phyloP scores from a whole-genome alignment of 2,888 invertebrate genomes.

The Perithous albicinctus region DNA sequence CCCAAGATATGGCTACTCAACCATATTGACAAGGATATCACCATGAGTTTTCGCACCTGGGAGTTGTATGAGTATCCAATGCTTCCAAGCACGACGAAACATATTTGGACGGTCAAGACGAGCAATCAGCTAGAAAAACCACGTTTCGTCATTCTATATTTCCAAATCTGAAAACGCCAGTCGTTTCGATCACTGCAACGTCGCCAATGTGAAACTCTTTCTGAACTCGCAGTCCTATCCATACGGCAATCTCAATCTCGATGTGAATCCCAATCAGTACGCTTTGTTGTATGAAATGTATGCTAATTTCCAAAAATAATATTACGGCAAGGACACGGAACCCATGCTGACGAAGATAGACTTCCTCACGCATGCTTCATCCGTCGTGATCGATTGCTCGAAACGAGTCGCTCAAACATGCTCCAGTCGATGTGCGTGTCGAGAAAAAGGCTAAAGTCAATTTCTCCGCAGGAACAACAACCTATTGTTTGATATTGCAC shows the following conservation, averaged over 20 bases:
- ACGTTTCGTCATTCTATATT: constrained; percentile 80
- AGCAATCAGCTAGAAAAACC: too few relatives aligned
- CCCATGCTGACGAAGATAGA: too few relatives aligned
- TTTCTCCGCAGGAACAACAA: constrained; percentile 4
- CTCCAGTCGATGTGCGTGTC: constrained; percentile 10
- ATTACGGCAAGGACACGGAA: constrained; percentile 33
- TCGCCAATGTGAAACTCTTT: constrained; percentile 80
- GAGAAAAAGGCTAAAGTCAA: background rate
- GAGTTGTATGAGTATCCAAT: too few relatives aligned
- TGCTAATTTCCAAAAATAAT: constrained; percentile 64
- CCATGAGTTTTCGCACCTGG: constrained; percentile 78
- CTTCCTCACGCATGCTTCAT: too few relatives aligned
- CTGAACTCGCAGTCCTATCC: too few relatives aligned
- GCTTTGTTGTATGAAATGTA: constrained; percentile 74
- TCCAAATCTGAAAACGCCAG: constrained; percentile 72
- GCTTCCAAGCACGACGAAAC: too few relatives aligned
- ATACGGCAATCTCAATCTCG: constrained; percentile 75
- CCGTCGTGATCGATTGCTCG: too few relatives aligned
- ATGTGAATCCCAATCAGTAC: constrained; percentile 40
- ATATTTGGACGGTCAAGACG: too few relatives aligned
- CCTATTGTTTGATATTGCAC: too few relatives aligned
- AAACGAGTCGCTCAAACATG: constrained; percentile 26
- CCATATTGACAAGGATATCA: constrained; percentile 60
- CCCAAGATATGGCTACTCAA: constrained; percentile 65
- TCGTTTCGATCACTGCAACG: constrained; percentile 73